Evolutionary conservation across 2,888 invertebrate genomes (phyloP).

Genomic region (Lamellibrachia columna): DNA sequence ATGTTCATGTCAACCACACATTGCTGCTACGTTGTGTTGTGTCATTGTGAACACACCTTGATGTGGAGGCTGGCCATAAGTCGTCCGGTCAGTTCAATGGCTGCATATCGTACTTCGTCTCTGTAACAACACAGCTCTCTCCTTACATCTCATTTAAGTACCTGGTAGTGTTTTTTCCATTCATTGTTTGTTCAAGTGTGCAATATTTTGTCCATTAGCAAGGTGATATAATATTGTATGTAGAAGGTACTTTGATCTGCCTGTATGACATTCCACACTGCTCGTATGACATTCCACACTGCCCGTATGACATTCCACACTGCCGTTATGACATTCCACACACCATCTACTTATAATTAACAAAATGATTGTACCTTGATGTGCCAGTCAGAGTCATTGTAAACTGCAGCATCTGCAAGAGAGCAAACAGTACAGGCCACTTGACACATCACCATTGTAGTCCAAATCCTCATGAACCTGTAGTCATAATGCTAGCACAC

Average conservation of each 20-base stretch:
- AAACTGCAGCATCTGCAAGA: background rate
- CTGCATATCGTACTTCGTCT: constrained; percentile 29
- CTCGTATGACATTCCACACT: background rate
- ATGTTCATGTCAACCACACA: background rate
- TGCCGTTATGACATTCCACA: too few relatives aligned
- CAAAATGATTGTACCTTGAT: background rate
- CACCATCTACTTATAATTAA: background rate
- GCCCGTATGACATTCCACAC: background rate
- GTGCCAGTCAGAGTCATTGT: background rate
- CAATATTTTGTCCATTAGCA: background rate
- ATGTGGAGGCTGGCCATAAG: constrained; percentile 20
- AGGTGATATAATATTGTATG: background rate
- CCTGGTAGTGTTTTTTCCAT: background rate
- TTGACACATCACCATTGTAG: background rate
- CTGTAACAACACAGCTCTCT: constrained; percentile 23
- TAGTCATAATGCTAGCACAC: too few relatives aligned
- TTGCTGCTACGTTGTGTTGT: too few relatives aligned
- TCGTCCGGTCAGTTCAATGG: constrained; percentile 23
- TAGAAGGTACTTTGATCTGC: background rate
- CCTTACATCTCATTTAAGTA: background rate
- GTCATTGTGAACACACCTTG: background rate
- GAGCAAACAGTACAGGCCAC: background rate
- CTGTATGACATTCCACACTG: background rate
- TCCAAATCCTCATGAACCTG: too few relatives aligned
- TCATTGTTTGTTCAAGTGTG: background rate